phyloP scores from a whole-genome alignment of 1,140 invertebrate genomes.

The Cataglyphis hispanica region DNA sequence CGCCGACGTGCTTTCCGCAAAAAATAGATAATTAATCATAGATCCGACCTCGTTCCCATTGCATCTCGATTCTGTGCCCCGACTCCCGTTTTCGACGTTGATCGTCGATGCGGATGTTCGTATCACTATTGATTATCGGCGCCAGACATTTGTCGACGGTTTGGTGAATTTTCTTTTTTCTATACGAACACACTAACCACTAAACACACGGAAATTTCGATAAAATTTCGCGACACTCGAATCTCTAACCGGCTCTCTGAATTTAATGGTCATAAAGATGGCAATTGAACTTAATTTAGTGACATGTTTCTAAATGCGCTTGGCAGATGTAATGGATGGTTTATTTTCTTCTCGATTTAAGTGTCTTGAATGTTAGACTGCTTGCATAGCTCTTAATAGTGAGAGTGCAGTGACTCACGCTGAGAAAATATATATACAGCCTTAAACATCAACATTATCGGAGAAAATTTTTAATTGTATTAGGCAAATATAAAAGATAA shows the following conservation, averaged over 20 bases:
- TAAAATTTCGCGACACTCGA: conserved; percentile 14
- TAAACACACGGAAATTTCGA: conserved; percentile 1
- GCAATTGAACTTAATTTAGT: conserved; percentile 50
- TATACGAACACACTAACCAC: not conserved
- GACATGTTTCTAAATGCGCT: conserved; percentile 50
- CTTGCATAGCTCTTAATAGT: conserved; percentile 6
- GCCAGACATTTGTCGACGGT: conserved; percentile 34
- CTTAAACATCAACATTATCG: not conserved
- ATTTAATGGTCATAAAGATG: conserved; percentile 49
- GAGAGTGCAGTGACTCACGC: conserved; percentile 45
- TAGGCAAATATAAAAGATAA: no score
- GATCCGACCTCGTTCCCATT: conserved; percentile 23
- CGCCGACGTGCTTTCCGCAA: conserved; percentile 11
- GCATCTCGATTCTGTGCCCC: not conserved
- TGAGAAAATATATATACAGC: conserved; percentile 7
- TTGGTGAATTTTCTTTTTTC: not conserved
- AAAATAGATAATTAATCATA: conserved; percentile 70
- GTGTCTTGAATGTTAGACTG: conserved; percentile 12
- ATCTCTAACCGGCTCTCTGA: not conserved
- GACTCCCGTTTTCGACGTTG: conserved; percentile 13
- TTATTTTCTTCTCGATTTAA: conserved; percentile 52
- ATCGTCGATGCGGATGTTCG: conserved; percentile 49
- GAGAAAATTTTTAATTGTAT: no score
- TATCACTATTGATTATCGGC: conserved; percentile 41
- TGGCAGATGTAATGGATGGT: conserved; percentile 34